phyloP scores from a whole-genome alignment of 2,113 vertebrate species.

The Aleadryas rufinucha region DNA sequence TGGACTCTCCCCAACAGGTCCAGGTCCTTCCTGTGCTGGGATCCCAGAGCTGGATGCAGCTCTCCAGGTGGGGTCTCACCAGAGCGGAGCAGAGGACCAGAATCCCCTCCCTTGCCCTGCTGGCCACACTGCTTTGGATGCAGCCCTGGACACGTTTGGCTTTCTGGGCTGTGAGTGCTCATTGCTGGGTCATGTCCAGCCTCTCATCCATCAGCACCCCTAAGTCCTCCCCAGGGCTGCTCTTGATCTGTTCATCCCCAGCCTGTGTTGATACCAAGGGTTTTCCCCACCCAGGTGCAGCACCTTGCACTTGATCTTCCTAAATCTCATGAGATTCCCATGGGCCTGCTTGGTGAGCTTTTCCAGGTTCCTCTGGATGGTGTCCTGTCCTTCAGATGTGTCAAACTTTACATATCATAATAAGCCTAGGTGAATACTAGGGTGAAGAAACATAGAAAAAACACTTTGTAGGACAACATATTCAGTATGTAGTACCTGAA shows the following conservation, averaged over 20 bases:
- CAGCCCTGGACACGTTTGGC: neutral
- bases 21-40: neutral
- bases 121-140: accelerated
- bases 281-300: neutral
- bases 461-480: neutral
- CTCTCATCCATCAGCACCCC: neutral
- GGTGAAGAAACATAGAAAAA: neutral
- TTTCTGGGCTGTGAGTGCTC: neutral
- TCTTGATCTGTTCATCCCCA: neutral
- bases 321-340: neutral
- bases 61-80: neutral
- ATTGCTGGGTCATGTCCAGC: neutral
- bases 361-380: neutral
- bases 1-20: neutral
- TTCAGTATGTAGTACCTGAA: neutral
- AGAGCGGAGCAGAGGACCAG: neutral
- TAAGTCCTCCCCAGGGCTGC: neutral
- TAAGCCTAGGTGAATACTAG: neutral
- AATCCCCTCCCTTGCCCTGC: neutral
- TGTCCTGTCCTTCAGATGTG: neutral
- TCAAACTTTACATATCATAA: accelerated
- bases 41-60: neutral
- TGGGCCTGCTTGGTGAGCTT: neutral
- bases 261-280: neutral
- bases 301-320: neutral